Evolutionary conservation across 2,888 invertebrate genomes (phyloP).

Genomic region (Drosophila mimica): DNA sequence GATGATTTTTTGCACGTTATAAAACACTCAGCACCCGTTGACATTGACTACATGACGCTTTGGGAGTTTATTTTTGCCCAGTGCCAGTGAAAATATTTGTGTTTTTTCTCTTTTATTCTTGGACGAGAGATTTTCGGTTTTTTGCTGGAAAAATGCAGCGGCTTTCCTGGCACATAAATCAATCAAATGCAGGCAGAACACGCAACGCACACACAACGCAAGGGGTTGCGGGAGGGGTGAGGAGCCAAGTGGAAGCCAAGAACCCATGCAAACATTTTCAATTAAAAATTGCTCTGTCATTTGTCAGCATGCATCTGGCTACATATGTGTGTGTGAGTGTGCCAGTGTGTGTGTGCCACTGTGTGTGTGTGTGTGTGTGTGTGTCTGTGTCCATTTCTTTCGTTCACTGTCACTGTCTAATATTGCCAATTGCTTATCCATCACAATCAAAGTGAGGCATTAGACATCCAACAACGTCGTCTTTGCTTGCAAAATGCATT

Average conservation of each 20-base stretch:
- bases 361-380: background rate
- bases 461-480: conserved; percentile 60
- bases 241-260: conserved; percentile 44
- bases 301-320: conserved; percentile 56
- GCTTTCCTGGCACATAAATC: conserved; percentile 61
- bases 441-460: conserved; percentile 74
- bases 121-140: conserved; percentile 6
- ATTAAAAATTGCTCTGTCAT: conserved; percentile 77
- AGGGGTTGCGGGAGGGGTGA: background rate
- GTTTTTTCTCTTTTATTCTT: conserved; percentile 6
- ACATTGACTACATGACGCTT: conserved; percentile 62
- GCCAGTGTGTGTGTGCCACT: background rate
- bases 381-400: conserved; percentile 4
- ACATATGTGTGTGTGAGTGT: background rate
- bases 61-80: conserved; percentile 66
- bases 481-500: conserved; percentile 60
- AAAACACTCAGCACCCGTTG: conserved; percentile 68
- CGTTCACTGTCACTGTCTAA: conserved; percentile 43
- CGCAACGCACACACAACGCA: conserved; percentile 56
- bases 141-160: conserved; percentile 19
- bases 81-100: conserved; percentile 29
- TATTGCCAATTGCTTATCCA: conserved; percentile 77
- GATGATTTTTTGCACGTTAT: conserved; percentile 69
- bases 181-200: conserved; percentile 75
- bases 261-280: conserved; percentile 80